Evolutionary conservation across 2,113 vertebrate genomes (phyloP).

Genomic region (Octodon degus): DNA sequence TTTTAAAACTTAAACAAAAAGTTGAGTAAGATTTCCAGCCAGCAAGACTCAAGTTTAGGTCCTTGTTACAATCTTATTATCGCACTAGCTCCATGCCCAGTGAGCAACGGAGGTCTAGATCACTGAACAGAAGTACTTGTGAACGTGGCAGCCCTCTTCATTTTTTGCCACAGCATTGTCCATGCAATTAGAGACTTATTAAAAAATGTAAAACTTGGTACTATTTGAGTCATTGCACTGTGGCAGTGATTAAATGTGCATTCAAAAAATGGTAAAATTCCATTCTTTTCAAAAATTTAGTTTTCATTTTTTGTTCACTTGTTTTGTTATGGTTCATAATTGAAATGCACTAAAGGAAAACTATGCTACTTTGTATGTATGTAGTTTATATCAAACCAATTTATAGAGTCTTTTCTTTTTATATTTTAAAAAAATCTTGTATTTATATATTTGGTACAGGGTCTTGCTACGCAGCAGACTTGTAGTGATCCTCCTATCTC

Average conservation of each 20-base stretch:
- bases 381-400: neutral
- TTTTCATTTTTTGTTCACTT: neutral
- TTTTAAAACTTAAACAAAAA: conserved; percentile 40
- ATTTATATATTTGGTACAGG: no score
- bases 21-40: conserved; percentile 22
- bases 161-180: neutral
- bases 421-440: no score
- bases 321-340: neutral
- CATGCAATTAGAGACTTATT: neutral
- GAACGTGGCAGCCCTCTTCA: neutral
- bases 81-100: neutral
- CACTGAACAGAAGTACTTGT: conserved; percentile 7
- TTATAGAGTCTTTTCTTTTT: neutral
- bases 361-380: conserved; percentile 9
- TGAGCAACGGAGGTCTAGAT: neutral
- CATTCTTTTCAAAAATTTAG: neutral
- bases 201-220: neutral
- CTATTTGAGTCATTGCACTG: neutral
- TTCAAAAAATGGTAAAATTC: neutral
- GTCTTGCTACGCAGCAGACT: no score
- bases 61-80: neutral
- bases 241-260: neutral
- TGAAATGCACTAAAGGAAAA: neutral
- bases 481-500: no score
- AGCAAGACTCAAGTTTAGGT: conserved; percentile 25